Conservation (phyloP, 2,888 invertebrate genomes). For the Carabus problematicus region DNA sequence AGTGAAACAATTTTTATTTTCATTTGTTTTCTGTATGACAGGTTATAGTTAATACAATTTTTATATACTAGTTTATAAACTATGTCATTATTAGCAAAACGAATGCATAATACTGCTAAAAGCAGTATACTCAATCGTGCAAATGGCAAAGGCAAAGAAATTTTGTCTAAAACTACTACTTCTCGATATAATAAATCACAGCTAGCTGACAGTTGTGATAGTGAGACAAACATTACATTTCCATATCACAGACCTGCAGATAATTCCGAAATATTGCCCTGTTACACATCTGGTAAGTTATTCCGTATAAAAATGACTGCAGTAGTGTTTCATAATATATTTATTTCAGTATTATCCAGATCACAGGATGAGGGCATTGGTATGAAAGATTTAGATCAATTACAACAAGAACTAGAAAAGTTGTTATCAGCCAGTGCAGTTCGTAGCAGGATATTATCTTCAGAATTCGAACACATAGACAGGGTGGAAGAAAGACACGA, state of each 20-base stretch:
- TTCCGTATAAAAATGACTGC: background rate
- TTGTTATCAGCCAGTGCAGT: slow-evolving; percentile 84
- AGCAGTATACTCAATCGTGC: slow-evolving; percentile 30
- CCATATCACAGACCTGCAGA: slow-evolving; percentile 76
- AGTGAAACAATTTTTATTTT: no score
- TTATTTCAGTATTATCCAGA: slow-evolving; percentile 65
- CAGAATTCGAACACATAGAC: slow-evolving; percentile 75
- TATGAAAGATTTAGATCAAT: slow-evolving; percentile 86
- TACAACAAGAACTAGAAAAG: slow-evolving; percentile 88
- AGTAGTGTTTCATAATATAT: slow-evolving; percentile 2
- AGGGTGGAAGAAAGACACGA: slow-evolving; percentile 67
- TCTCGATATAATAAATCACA: slow-evolving; percentile 26
- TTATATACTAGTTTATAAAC: background rate
- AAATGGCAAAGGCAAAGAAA: slow-evolving; percentile 37
- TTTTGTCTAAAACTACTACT: slow-evolving; percentile 24
- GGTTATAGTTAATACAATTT: no score
- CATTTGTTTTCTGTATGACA: no score
- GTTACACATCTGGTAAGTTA: slow-evolving; percentile 64
- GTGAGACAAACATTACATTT: slow-evolving; percentile 54
- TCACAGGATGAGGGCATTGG: slow-evolving; percentile 78
- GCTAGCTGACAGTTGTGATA: slow-evolving; percentile 21
- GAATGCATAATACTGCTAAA: slow-evolving; percentile 27
- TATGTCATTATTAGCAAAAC: slow-evolving; percentile 28
- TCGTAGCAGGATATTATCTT: slow-evolving; percentile 77
- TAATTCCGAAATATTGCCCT: slow-evolving; percentile 71